Evolutionary conservation across 1,140 invertebrate species (phyloP), one percentile per base, ranked within the genome.

Genomic region (Protaetia brevitarsis): DNA sequence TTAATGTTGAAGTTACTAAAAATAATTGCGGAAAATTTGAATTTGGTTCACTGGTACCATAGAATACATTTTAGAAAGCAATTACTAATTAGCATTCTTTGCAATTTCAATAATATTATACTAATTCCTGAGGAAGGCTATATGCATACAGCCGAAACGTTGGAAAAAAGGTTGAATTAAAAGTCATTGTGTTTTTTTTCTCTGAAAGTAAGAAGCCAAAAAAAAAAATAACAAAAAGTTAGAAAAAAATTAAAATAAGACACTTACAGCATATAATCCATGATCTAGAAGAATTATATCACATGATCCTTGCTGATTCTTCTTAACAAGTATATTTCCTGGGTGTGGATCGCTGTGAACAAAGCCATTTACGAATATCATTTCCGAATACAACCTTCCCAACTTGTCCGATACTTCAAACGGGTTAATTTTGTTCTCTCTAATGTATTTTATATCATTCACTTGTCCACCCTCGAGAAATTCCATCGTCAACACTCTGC

Each of bases 281-380:
- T 99, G 97, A 82, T 99, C 97, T 27, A 99, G 79, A 2, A 99
- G 82, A 62, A 94, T 83, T 59, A 99, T 87, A 75, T 97, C 86
- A 11, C 86, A 82, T 60, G 85, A 81, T 19, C 85, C 82, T 8
- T 85, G 85, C 2, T 85, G 80, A 2, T 83, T 82, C 72, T 90
- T 90, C 60, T 82, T 85, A 0, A 99, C 88, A 2, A 99, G 80
- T 66, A 99, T 93, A 82, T 99, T 99, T 3, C 97, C 97, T 6
- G 97, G 97, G 85, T 99, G 97, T 6, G 97, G 97, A 84, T 99
- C 97, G 78, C 95, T 96, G 76, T 99, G 97, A 11, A 99, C 94
- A 80, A 96, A 98, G 1, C 97, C 97, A 68, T 93, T 88, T 4
- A 91, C 88, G 81, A 99, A 99, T 73, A 99, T 99, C 97, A 99